Evolutionary conservation across 2,113 vertebrate species (phyloP).

Genomic region (Lynx canadensis): DNA sequence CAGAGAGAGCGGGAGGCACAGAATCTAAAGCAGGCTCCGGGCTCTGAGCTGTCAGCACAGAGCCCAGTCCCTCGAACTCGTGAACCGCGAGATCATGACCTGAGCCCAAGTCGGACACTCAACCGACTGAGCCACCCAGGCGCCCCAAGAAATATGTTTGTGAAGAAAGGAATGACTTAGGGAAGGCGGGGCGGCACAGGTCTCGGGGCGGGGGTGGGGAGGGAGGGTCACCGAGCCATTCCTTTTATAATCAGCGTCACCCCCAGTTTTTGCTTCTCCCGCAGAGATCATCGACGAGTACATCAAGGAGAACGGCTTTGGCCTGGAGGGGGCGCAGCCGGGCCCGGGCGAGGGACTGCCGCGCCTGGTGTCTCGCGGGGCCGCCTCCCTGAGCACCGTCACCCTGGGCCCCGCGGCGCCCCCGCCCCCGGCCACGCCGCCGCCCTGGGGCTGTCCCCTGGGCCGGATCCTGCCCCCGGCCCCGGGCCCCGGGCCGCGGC

Average conservation of each 20-base stretch:
- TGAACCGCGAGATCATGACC: too few relatives aligned
- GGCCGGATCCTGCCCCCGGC: not conserved
- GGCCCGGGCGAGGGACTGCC: constrained; percentile 48
- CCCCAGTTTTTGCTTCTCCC: not conserved
- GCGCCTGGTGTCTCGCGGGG: constrained; percentile 70
- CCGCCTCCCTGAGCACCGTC: constrained; percentile 57
- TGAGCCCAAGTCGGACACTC: too few relatives aligned
- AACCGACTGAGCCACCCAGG: too few relatives aligned
- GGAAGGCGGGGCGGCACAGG: not conserved
- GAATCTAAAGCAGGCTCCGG: too few relatives aligned
- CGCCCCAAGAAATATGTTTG: not conserved
- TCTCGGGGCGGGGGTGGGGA: not conserved
- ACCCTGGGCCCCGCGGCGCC: constrained; percentile 53
- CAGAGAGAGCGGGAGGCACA: too few relatives aligned
- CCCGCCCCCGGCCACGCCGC: constrained; percentile 53
- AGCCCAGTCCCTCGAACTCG: too few relatives aligned
- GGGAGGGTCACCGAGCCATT: not conserved
- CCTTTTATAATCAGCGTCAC: not conserved
- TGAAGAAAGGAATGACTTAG: not conserved
- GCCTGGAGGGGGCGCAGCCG: constrained; percentile 49
- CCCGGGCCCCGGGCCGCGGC: constrained; percentile 69
- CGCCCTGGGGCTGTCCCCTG: constrained; percentile 66
- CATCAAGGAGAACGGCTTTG: constrained; percentile 81
- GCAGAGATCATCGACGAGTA: constrained; percentile 89
- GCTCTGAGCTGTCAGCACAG: too few relatives aligned